Evolutionary conservation across 2,113 vertebrate species (phyloP), one percentile per base, ranked within the genome.

Genomic region (Sitta europaea): DNA sequence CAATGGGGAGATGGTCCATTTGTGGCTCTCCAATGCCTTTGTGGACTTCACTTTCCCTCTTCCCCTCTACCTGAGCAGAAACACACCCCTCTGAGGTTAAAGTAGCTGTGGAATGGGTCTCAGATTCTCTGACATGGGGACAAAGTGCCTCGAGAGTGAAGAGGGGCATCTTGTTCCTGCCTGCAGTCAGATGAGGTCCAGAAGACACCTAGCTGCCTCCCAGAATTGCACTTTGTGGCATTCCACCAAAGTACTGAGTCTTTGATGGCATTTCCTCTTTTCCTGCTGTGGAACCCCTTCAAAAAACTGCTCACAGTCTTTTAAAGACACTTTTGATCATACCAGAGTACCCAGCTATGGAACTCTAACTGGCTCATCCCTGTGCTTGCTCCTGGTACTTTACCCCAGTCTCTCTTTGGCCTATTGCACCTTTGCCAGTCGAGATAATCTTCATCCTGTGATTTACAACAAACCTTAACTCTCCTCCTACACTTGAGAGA

Each of bases 21-120:
- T 87, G 24, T 61, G 33, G 13, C 47, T 80, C 45, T 76, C 42
- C 59, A 71, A 62, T 90, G 12, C 8, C 47, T 48, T 6, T 23
- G 27, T 2, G 4, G 48, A 9, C 9, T 88, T 63, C 3, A 9
- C 14, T 42, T 42, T 10, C 13, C 2, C 4, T 14, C 5, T 0
- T 1, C 4, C 19, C n/a, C 20, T 29, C n/a, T 33, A 35, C 17
- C 51, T 45, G 12, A 55, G 42, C 28, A 86, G 1, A 42, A 76
- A n/a, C 9, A 35, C 1, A 17, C 1, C 19, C 47, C 1, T 9
- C 35, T 51, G 10, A 66, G 42, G 51, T 55, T 40, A 27, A 10
- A 14, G 0, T 12, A n/a, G 9, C 35, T 66, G 29, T 58, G 71
- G 27, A 54, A 91, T 58, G 12, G 21, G 22, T 61, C 45, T 68